A percentile compares a stretch with the other conserved stretches of the same genome.
Evolutionary conservation across 2,113 vertebrate species (phyloP).

Genomic region (Arothron firmamentum): DNA sequence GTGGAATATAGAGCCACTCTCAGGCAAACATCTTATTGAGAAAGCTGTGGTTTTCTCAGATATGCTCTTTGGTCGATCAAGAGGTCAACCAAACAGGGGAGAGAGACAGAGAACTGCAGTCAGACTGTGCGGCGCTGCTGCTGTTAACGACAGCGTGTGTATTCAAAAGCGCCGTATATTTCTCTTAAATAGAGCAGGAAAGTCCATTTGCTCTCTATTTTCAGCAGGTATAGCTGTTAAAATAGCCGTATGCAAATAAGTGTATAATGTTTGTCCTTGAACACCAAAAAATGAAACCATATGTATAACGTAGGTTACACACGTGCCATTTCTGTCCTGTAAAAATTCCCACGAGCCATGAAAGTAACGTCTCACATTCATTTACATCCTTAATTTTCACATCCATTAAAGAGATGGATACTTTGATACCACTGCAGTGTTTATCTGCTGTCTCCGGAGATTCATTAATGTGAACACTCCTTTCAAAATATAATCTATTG

Average conservation of each 20-base stretch:
- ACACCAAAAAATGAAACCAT: constrained; percentile 47
- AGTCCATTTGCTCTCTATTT: constrained; percentile 8
- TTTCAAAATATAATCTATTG: constrained; percentile 99
- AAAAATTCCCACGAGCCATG: constrained; percentile 78
- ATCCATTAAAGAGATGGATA: constrained; percentile 97
- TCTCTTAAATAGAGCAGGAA: constrained; percentile 19
- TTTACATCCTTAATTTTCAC: constrained; percentile 91
- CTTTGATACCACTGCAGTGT: constrained; percentile 95
- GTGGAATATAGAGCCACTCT: constrained; percentile 68
- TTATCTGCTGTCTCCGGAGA: constrained; percentile 91
- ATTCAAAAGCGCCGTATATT: constrained; percentile 2
- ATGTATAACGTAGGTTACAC: constrained; percentile 70
- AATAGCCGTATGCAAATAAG: constrained; percentile 34
- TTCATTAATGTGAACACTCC: constrained; percentile 93
- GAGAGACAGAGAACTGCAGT: not conserved
- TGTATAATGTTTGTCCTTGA: constrained; percentile 66
- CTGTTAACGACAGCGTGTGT: not conserved
- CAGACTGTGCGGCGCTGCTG: not conserved
- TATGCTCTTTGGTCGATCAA: constrained; percentile 28
- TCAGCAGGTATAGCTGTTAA: constrained; percentile 32
- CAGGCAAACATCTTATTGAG: constrained; percentile 68
- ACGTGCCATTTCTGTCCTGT: constrained; percentile 73
- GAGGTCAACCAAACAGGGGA: constrained; percentile 20
- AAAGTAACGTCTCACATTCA: constrained; percentile 80
- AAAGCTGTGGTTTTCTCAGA: constrained; percentile 49